Evolutionary conservation across 2,113 vertebrate genomes (phyloP), one percentile per base, ranked within the genome.

Genomic region (Henicopernis longicauda): DNA sequence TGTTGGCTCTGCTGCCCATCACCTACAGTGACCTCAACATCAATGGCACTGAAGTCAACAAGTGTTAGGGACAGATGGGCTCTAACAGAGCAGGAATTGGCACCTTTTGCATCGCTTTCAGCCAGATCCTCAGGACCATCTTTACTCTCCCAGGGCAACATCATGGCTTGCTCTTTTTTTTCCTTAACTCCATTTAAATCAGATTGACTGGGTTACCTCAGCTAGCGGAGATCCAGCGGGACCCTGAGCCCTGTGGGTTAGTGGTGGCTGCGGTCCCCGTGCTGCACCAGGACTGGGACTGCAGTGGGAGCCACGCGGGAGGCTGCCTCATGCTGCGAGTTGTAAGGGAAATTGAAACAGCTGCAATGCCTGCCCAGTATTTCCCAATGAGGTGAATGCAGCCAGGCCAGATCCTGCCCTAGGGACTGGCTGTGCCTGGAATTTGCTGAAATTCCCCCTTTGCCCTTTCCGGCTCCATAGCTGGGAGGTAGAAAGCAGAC

Each of bases 401-500:
- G 89, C 74, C 95, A 93, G 95, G 52, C 73, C 65, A 85, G 65
- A 95, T 85, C 61, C 81, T 88, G 44, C 73, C 19, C 27, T 49
- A n/a, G 87, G 78, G 96, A 90, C 62, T 40, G 49, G 2, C 52
- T 94, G 63, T 89, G 85, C 32, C 89, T 96, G 95, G 90, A 96
- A 93, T 52, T 58, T 65, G 40, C 86, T 50, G 83, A 95, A 97
- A 97, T 95, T 89, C 86, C 95, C 96, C 83, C 17, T 77, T 82
- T 82, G 11, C 54, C 29, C 49, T 66, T 95, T 90, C 86, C 89
- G 94, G 73, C 13, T 95, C 54, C 0, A 0, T 54, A 66, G 76
- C 29, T 58, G 2, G 5, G 57, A 69, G 36, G 81, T 65, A 54
- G 72, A 50, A 90, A 80, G 47, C 61, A 27, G 57, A 89, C 5